Percentiles rank a stretch among this genome's conserved stretches.
These are phyloP conservation scores for Camponotus fellah DNA, from an alignment of 2,888 invertebrate species.

Conservation along the genomic window DNA sequence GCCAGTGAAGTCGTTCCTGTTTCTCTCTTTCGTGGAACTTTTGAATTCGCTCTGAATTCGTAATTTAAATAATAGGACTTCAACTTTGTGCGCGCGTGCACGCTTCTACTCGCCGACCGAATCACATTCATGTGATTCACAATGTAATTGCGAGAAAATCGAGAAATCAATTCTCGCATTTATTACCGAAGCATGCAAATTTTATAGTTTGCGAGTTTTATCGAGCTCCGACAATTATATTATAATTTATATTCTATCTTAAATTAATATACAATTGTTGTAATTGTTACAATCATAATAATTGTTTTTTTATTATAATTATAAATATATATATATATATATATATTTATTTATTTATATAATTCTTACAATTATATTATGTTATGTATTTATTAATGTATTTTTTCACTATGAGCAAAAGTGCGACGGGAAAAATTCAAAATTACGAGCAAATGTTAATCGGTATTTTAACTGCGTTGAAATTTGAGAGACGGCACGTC, in stretches of 20 bases:
- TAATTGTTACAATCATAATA: neutral
- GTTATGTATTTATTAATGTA: neutral
- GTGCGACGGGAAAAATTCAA: neutral
- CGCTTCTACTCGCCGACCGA: conserved; percentile 15
- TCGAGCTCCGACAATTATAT: neutral
- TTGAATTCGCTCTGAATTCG: conserved; percentile 45
- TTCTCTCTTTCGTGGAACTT: conserved; percentile 26
- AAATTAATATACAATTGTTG: conserved; percentile 22
- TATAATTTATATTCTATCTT: conserved; percentile 1
- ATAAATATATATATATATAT: no score
- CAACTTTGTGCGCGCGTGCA: neutral
- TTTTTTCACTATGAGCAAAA: conserved; percentile 12
- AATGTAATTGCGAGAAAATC: conserved; percentile 47
- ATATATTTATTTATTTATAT: no score
- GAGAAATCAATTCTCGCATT: conserved; percentile 41
- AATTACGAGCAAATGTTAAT: conserved; percentile 34
- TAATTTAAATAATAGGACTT: conserved; percentile 40
- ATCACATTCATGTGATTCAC: conserved; percentile 43
- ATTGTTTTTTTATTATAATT: no score
- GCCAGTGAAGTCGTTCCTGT: conserved; percentile 23
- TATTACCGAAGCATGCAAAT: conserved; percentile 25
- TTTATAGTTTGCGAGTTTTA: conserved; percentile 5
- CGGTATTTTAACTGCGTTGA: conserved; percentile 4
- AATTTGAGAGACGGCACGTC: neutral
- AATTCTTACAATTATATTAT: neutral